Evolutionary conservation across 2,888 invertebrate species (phyloP), one percentile per base, ranked within the genome.

Genomic region (Hartigia nigra): DNA sequence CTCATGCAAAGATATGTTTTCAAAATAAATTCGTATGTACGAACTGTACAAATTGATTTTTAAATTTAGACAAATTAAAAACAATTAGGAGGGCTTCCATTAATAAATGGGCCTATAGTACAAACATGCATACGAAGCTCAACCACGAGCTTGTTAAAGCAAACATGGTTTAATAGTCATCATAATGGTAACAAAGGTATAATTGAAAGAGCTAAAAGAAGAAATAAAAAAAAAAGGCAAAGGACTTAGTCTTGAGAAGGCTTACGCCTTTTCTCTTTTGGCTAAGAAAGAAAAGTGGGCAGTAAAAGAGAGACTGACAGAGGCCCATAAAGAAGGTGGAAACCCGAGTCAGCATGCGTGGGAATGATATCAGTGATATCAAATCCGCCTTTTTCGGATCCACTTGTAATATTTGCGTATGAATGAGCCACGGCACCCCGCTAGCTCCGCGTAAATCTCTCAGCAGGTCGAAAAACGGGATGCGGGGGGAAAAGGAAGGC

Each of bases 381-480:
- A 76, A 81, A 78, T 74, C 80, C 75, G 81, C 77, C 79, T 70
- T 81, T 70, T 81, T 82, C 81, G 81, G 83, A 83, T 84, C 85
- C 83, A 84, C 85, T 87, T 85, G 85, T 86, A 87, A 88, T 89
- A 89, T 89, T 89, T 88, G 88, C 87, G 89, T 89, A 88, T 88
- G 88, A 89, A 89, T 89, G 87, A 87, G 82, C 78, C 55, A 79
- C 77, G 84, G 82, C 85, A 87, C 83, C 86, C 82, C 81, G 85
- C 84, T 84, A 85, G 81, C 84, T 82, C 81, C 79, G 84, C 88
- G 88, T 89, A 89, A 89, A 89, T 89, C 89, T 89, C 89, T 80
- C 89, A 88, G 89, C 89, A 84, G 89, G 89, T 81, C 55, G 85
- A 23, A 55, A 23, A 55, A 14, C 14, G 5, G 23, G n/a, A 31